Base-by-base conservation (phyloP, 1,140 invertebrate species). In the Coelopa frigida region DNA sequence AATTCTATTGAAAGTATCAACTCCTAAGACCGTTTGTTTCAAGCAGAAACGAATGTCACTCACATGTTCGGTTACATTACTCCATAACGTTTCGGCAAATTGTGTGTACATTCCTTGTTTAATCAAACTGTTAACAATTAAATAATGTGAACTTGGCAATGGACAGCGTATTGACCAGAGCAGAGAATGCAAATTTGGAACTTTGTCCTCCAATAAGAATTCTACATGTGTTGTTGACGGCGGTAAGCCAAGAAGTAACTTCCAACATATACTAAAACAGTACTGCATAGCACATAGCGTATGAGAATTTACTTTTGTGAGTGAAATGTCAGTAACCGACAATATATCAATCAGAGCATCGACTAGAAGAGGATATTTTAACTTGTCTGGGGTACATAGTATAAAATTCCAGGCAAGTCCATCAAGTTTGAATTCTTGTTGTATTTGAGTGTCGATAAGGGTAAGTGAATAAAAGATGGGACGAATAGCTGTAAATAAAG, bases 401-500 rank as follows among this genome's bases (percentile, higher is more conserved):
- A 95, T 84, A 60, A 95, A 95, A 73, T 91, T 95, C 64, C 89
- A 90, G 3, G 93, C 92, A 70, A 97, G 71, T 18, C 93, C 93
- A 73, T 97, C 93, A 27, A 97, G 72, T 70, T 94, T 94, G 4
- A 87, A 88, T 18, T 81, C 79, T 56, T 89, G 85, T 55, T 80
- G 73, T 47, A 56, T 55, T 10, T 58, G 39, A 2, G 53, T 44
- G 46, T 70, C 66, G 1, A 52, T 32, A 3, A 52, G 49, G 12
- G 64, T 57, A 11, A 70, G 40, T 0, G 63, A 64, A 51, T 70
- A 70, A 40, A 70, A 69, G 0, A 65, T 70, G 7, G 67, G 67
- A n/a, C 64, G 57, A 42, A 70, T 64, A 18, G 45, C 63, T 67
- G 20, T 3, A 43, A 45, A 11, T 11, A 2, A 11, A 4, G n/a